Evolutionary conservation across 2,888 invertebrate genomes (phyloP), one percentile per base, ranked within the genome.

Genomic region (Drosophila formosana): DNA sequence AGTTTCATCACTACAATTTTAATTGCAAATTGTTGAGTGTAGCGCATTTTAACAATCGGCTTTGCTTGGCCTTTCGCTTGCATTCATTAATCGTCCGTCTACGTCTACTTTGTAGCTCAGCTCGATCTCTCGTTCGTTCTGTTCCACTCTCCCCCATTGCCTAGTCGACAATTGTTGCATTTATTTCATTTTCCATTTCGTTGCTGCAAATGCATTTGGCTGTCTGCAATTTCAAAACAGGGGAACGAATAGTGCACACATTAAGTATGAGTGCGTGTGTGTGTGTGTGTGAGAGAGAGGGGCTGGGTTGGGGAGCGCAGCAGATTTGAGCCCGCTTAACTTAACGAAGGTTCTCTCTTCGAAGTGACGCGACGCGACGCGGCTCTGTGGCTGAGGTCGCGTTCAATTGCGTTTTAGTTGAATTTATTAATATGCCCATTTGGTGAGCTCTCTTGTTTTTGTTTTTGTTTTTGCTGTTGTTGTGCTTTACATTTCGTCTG

Each of bases 241-340:
- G 70, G 72, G 75, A 76, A 60, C 32, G 56, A 64, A 65, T 57
- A 56, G 18, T 46, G 39, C 26, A 39, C 41, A 18, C 18, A 1
- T 1, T 18, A 18, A 37, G n/a, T 53, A 9, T 25, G n/a, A 45
- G 23, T 51, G 58, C 32, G 58, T 56, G 46, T 45, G 28, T 47
- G 49, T 23, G 9, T 37, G 50, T 26, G 45, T 43, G 3, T 11
- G 32, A 13, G 0, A 34, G 30, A 11, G 23, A 30, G 55, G 51
- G 64, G 50, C 53, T 53, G 23, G 32, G 49, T 41, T 60, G 80
- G 85, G 66, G 65, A 82, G 63, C 13, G 64, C 56, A 61, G 62
- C 60, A 61, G 80, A 85, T 81, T 81, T 81, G 80, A 81, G 86
- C 80, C 80, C 86, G 82, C 80, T 82, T 75, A 81, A 74, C 68